Base-by-base conservation (phyloP, 2,797 vertebrate species). In the Hippopotamyrus pictus region DNA sequence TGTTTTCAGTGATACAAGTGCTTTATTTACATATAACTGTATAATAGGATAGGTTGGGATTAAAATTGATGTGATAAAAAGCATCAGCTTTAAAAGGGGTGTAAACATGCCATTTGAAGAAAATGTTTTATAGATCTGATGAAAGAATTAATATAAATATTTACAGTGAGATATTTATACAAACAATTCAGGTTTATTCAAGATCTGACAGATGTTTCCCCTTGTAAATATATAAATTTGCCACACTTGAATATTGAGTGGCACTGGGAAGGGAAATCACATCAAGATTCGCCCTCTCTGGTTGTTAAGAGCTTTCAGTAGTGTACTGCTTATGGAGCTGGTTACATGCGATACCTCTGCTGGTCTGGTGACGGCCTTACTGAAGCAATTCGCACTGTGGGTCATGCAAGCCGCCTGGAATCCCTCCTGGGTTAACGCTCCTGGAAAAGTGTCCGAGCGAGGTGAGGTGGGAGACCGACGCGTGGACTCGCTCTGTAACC, bases 161-260 rank as follows among this genome's bases (percentile, higher is more conserved):
- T 41, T 79, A 44, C 73, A 44, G 73, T 79, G 73, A n/a, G 73
- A 44, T 79, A 44, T 79, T 19, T 79, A 79, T 79, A 14, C 3
- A 79, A 44, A 44, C 37, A 44, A 79, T 79, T 44, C 37, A 79
- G 73, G 73, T n/a, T 44, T 7, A 12, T 14, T 79, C 12, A 73
- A 37, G 29, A 73, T 79, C 73, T 9, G 17, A 44, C 73, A 79
- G 73, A 79, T 44, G 73, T 79, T 79, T 79, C 73, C 73, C 41
- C 73, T 79, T 73, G 65, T 73, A 73, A 73, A 73, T 73, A 73
- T 73, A 73, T 73, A 37, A 73, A 44, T 79, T 79, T 79, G 12
- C 37, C 19, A 9, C 73, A 79, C 41, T 44, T 41, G 44, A 44
- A 79, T 79, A 79, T n/a, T 19, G 19, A 79, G 19, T 44, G 33